phyloP scores from a whole-genome alignment of 2,888 invertebrate genomes.

The Ashinkailepas kermadecensis region DNA sequence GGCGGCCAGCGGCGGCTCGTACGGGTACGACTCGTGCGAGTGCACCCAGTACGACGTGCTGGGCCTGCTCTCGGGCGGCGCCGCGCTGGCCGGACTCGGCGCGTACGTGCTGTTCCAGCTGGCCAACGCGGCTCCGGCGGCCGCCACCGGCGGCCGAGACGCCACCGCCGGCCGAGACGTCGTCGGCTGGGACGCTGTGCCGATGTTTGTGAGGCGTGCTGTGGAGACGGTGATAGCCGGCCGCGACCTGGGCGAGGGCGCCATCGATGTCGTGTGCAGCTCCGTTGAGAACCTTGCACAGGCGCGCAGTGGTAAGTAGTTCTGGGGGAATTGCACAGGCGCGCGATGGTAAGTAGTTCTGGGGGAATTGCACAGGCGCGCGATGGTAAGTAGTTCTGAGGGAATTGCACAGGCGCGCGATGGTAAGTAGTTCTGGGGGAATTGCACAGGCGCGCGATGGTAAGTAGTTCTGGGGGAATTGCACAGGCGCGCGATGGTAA shows the following conservation, averaged over 20 bases:
- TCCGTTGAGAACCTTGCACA: background rate
- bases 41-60: slow-evolving; percentile 1
- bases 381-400: too few species aligned
- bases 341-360: too few species aligned
- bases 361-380: too few species aligned
- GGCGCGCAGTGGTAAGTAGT: background rate
- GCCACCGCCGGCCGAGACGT: background rate
- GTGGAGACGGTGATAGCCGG: background rate
- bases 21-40: background rate
- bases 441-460: too few species aligned
- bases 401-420: too few species aligned
- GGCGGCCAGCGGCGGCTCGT: slow-evolving; percentile 3
- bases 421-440: too few species aligned
- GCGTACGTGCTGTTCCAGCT: background rate
- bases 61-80: background rate
- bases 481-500: too few species aligned
- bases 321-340: too few species aligned
- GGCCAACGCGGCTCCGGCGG: background rate
- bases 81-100: background rate
- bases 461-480: too few species aligned
- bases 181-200: background rate
- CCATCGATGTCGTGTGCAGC: background rate
- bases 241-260: background rate
- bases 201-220: background rate
- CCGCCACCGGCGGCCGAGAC: background rate